A percentile compares a stretch with the other conserved stretches of the same genome.
These are phyloP conservation scores for Parnassius mnemosyne DNA, from an alignment of 2,888 invertebrate species.

Conservation along the genomic window DNA sequence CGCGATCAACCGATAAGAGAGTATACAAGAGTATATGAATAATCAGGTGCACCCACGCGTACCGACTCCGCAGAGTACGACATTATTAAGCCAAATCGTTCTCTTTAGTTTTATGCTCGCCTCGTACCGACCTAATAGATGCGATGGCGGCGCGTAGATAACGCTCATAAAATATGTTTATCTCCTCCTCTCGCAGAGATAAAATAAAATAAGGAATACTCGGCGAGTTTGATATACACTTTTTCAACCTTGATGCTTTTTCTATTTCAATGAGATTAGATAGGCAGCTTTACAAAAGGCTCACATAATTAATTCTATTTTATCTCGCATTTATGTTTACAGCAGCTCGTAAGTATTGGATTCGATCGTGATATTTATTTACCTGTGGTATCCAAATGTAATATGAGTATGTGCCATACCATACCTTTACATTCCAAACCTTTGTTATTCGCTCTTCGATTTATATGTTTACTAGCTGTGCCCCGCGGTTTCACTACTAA, in stretches of 20 bases:
- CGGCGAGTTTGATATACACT: constrained; percentile 41
- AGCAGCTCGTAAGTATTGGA: constrained; percentile 40
- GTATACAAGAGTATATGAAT: constrained; percentile 35
- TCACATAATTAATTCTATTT: constrained; percentile 32
- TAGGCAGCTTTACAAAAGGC: constrained; percentile 43
- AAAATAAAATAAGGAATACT: constrained; percentile 46
- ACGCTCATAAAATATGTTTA: constrained; percentile 42
- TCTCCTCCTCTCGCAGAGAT: constrained; percentile 35
- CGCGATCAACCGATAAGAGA: constrained; percentile 39
- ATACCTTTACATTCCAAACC: too few species aligned
- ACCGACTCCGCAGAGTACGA: constrained; percentile 46
- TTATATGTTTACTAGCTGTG: too few species aligned
- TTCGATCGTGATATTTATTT: constrained; percentile 33
- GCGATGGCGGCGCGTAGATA: constrained; percentile 47
- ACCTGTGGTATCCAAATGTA: constrained; percentile 21
- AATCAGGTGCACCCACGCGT: constrained; percentile 50
- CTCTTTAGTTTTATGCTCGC: constrained; percentile 57
- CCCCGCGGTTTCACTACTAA: too few species aligned
- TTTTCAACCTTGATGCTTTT: constrained; percentile 45
- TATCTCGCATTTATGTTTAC: constrained; percentile 49
- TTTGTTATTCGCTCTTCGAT: too few species aligned
- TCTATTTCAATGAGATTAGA: constrained; percentile 57
- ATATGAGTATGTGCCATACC: background rate
- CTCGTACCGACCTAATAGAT: constrained; percentile 53
- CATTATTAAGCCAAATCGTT: constrained; percentile 56